These are phyloP conservation scores for Crotophaga sulcirostris DNA, from an alignment of 2,113 vertebrate species.

Conservation along the genomic window DNA sequence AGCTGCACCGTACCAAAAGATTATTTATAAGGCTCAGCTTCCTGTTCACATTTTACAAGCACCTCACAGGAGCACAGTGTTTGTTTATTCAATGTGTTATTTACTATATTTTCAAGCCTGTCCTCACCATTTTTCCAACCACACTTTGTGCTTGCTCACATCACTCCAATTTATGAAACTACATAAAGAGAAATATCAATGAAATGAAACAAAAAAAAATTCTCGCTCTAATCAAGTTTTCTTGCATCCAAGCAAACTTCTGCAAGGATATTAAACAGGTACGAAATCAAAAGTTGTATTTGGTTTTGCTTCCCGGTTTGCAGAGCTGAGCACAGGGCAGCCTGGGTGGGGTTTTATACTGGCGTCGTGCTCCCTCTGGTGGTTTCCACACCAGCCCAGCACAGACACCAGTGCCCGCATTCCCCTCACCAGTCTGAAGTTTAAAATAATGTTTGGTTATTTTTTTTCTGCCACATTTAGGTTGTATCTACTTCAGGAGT, in stretches of 20 bases:
- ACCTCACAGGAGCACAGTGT: neutral
- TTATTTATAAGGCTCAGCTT: neutral
- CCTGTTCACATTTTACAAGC: neutral
- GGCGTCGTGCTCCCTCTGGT: constrained; percentile 58
- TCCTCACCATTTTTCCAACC: neutral
- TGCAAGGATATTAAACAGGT: neutral
- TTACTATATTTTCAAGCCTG: neutral
- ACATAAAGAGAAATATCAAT: neutral
- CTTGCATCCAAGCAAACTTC: neutral
- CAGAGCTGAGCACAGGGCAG: neutral
- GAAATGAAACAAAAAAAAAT: neutral
- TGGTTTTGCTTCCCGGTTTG: neutral
- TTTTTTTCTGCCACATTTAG: rapidly evolving
- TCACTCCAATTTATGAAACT: neutral
- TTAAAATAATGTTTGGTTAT: neutral
- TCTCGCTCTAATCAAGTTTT: neutral
- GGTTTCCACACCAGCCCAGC: neutral
- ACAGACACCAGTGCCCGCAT: neutral
- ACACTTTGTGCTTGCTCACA: neutral
- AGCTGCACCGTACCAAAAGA: neutral
- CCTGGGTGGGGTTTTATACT: neutral
- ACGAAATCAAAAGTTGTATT: neutral
- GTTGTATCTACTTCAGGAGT: neutral
- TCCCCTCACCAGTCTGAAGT: neutral
- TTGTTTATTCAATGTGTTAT: neutral